Conservation (phyloP, 1,140 invertebrate genomes). For the Sweltsa coloradensis region DNA sequence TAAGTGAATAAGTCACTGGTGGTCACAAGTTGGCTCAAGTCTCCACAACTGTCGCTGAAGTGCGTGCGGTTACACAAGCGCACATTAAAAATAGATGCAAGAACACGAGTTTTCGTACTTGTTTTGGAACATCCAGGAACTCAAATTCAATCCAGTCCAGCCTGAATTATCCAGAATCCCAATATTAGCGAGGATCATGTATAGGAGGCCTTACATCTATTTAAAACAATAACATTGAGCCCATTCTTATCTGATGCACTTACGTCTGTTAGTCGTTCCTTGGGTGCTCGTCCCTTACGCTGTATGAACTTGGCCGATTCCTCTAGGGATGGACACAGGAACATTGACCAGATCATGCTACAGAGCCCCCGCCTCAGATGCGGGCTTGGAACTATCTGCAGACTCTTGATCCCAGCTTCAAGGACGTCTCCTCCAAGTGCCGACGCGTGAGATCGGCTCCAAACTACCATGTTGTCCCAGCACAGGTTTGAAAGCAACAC, state of each 20-base stretch:
- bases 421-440: constrained; percentile 53
- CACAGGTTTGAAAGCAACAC: constrained; percentile 71
- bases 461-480: constrained; percentile 79
- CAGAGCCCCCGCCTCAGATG: constrained; percentile 54
- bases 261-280: constrained; percentile 70
- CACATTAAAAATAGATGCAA: too few relatives aligned
- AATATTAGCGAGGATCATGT: too few relatives aligned
- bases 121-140: too few relatives aligned
- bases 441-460: constrained; percentile 60
- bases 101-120: too few relatives aligned
- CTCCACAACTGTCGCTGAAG: too few relatives aligned
- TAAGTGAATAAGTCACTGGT: too few relatives aligned
- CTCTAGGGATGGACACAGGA: constrained; percentile 64
- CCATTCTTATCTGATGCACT: constrained; percentile 28
- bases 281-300: constrained; percentile 77
- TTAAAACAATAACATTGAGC: too few relatives aligned
- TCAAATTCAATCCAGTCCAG: too few relatives aligned
- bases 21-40: too few relatives aligned
- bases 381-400: constrained; percentile 43
- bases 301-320: constrained; percentile 64
- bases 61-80: too few relatives aligned
- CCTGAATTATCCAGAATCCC: too few relatives aligned
- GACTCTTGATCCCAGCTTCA: constrained; percentile 44
- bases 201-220: too few relatives aligned
- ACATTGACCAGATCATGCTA: constrained; percentile 76